These are phyloP conservation scores for Chironomus riparius DNA, from an alignment of 2,888 invertebrate genomes.

Conservation along the genomic window DNA sequence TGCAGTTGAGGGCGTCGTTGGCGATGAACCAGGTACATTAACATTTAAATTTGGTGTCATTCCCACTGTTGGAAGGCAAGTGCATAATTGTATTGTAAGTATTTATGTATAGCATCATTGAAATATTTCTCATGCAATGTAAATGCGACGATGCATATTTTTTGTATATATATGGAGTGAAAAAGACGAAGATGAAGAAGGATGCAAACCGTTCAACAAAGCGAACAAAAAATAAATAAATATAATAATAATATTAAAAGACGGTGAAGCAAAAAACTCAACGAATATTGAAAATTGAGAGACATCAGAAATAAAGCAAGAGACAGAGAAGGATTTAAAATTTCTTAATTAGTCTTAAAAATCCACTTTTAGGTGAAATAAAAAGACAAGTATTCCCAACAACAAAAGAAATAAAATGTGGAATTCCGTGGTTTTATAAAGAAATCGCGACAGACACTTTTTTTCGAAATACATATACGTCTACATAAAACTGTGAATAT, in stretches of 20 bases:
- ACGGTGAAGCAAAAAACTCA: no score
- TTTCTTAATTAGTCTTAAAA: conserved; percentile 17
- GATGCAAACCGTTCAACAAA: background rate
- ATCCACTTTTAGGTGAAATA: background rate
- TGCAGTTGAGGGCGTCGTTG: conserved; percentile 39
- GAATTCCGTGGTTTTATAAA: conserved; percentile 2
- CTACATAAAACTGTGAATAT: background rate
- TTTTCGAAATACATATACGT: background rate
- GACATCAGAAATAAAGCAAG: background rate
- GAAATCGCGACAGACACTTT: background rate
- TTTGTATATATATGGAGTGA: background rate
- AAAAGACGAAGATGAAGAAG: background rate
- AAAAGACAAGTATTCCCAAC: background rate
- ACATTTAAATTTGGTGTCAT: conserved; percentile 36
- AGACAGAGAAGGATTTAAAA: background rate
- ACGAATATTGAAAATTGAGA: no score
- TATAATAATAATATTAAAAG: background rate
- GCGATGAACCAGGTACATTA: conserved; percentile 37
- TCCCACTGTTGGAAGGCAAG: conserved; percentile 33
- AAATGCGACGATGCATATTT: background rate
- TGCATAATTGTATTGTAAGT: background rate
- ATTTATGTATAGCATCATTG: background rate
- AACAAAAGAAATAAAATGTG: conserved; percentile 1
- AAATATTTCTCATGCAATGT: background rate
- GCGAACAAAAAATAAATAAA: background rate